Evolutionary conservation across 2,888 invertebrate species (phyloP).

Genomic region (Cosmia pyralina): DNA sequence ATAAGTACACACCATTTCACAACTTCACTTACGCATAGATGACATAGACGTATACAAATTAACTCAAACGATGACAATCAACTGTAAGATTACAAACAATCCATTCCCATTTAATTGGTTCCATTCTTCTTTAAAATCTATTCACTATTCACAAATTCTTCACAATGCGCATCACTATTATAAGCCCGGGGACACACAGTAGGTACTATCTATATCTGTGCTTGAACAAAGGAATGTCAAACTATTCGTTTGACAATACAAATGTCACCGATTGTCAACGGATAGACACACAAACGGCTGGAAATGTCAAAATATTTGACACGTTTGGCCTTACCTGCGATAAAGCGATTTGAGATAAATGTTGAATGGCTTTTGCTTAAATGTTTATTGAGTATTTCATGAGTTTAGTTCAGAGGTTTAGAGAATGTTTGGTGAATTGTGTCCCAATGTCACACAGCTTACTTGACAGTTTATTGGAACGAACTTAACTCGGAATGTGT

Average conservation of each 20-base stretch:
- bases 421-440: slow-evolving; percentile 30
- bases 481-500: slow-evolving; percentile 24
- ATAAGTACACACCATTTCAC: neutral
- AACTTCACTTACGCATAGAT: slow-evolving; percentile 9
- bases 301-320: slow-evolving; percentile 66
- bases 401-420: slow-evolving; percentile 24
- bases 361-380: slow-evolving; percentile 49
- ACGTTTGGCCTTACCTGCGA: slow-evolving; percentile 60
- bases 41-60: slow-evolving; percentile 14
- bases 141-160: slow-evolving; percentile 46
- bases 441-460: slow-evolving; percentile 7
- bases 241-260: slow-evolving; percentile 65
- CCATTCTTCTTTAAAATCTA: slow-evolving; percentile 47
- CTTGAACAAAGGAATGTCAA: slow-evolving; percentile 64
- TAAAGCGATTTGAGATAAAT: slow-evolving; percentile 52
- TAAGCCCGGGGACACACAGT: slow-evolving; percentile 16
- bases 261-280: slow-evolving; percentile 61
- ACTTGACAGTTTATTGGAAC: slow-evolving; percentile 1
- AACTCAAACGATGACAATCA: slow-evolving; percentile 41
- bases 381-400: slow-evolving; percentile 43
- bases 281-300: slow-evolving; percentile 55
- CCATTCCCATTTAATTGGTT: slow-evolving; percentile 43
- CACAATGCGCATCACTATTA: slow-evolving; percentile 41
- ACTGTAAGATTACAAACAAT: slow-evolving; percentile 42
- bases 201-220: slow-evolving; percentile 52